A percentile compares a stretch with the other conserved stretches of the same genome.
Evolutionary conservation across 2,888 invertebrate species (phyloP).

Genomic region (Branchinecta sandiegonensis): DNA sequence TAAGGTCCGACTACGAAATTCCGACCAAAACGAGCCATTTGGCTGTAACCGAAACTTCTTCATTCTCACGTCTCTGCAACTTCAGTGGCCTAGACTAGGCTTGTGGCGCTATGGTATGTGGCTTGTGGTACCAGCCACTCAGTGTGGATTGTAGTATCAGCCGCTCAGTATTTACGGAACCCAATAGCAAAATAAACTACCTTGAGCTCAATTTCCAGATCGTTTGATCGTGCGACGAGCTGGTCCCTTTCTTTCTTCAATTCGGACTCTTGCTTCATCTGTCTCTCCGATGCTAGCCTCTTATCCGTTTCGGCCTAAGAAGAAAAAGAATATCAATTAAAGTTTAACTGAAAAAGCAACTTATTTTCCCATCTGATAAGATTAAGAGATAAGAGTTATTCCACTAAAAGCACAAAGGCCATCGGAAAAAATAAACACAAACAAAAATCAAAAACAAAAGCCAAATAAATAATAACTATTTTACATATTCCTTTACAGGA

Average conservation of each 20-base stretch:
- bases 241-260: constrained; percentile 44
- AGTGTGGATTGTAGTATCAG: background rate
- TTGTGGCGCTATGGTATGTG: constrained; percentile 6
- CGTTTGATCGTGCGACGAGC: constrained; percentile 45
- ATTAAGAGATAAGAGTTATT: too few species aligned
- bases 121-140: background rate
- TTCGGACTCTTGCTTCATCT: constrained; percentile 36
- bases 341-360: too few species aligned
- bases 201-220: constrained; percentile 26
- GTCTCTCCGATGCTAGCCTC: constrained; percentile 45
- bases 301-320: constrained; percentile 43
- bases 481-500: too few species aligned
- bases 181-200: background rate
- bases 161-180: constrained; percentile 6
- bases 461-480: too few species aligned
- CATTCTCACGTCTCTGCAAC: too few species aligned
- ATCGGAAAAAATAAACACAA: too few species aligned
- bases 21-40: too few species aligned
- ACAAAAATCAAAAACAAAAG: too few species aligned
- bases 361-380: too few species aligned
- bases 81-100: background rate
- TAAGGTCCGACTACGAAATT: too few species aligned
- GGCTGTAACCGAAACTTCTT: too few species aligned
- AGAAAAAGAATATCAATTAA: background rate
- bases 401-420: too few species aligned